Evolutionary conservation across 2,113 vertebrate species (phyloP).

Genomic region (Dicrurus megarhynchus): DNA sequence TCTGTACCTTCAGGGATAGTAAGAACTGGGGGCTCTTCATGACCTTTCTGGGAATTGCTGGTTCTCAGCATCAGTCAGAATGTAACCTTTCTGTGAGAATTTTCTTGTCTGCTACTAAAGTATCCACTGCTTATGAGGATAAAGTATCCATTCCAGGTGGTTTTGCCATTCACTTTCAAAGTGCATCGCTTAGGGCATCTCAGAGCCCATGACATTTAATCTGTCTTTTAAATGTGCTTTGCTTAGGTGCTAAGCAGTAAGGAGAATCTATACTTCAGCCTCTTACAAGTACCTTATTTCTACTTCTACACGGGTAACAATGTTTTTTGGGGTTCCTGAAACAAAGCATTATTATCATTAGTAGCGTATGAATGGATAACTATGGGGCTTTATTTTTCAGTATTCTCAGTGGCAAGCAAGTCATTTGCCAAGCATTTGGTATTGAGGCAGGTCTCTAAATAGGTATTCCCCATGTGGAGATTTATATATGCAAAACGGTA

Average conservation of each 20-base stretch:
- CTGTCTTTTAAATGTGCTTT: not conserved
- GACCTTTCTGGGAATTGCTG: not conserved
- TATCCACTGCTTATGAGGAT: not conserved
- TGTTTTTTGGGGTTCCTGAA: not conserved
- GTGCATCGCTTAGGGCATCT: not conserved
- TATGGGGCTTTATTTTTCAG: not conserved
- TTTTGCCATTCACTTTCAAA: not conserved
- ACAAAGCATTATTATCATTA: not conserved
- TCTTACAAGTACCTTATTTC: not conserved
- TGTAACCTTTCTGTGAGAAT: not conserved
- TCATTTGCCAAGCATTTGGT: not conserved
- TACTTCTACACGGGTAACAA: not conserved
- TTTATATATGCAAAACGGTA: not conserved
- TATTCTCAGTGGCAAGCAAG: not conserved
- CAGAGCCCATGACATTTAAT: not conserved
- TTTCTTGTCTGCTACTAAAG: not conserved
- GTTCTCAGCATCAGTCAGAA: not conserved
- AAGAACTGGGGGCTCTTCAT: not conserved
- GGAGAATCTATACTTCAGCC: not conserved
- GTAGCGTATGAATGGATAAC: not conserved
- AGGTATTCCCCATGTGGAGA: not conserved
- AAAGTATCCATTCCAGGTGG: not conserved
- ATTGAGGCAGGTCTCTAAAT: not conserved
- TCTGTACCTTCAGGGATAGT: not conserved
- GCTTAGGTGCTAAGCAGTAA: not conserved